Evolutionary conservation across 2,888 invertebrate species (phyloP), one percentile per base, ranked within the genome.

Genomic region (Melanostoma mellinum): DNA sequence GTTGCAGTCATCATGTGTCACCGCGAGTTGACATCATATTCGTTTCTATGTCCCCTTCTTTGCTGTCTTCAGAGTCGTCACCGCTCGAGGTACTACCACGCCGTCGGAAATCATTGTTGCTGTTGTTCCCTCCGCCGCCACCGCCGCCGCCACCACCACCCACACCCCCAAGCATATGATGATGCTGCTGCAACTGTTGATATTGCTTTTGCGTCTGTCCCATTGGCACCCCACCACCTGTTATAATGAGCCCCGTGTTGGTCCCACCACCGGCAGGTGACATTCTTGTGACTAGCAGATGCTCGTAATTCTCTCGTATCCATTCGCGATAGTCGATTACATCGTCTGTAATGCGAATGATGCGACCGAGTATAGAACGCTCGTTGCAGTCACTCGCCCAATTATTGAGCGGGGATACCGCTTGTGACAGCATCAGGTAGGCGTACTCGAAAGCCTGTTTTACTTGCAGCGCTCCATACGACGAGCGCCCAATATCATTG

Each of bases 401-500:
- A 85, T 91, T 90, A 86, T 92, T 92, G 48, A 92, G 88, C 20
- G 89, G 92, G 88, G 92, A 94, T 85, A 95, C 95, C 85, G 96
- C 96, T 90, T 95, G 95, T 87, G 95, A 94, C 87, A 98, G 93
- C 87, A 95, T 94, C 85, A 95, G 94, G 92, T 97, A 99, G 80
- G 99, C 99, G 93, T 97, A 97, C 92, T 98, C 98, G 92, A 99
- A 99, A 81, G 99, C 98, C 92, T 97, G 95, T 90, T 96, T 96
- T 20, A 96, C 96, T 91, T 93, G 91, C 46, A 92, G 87, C 48
- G 91, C 91, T 10, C 91, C 98, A 92, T 98, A 99, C 88, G 98
- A 98, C 90, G 98, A 98, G 87, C 98, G 95, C 6, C 99, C 99
- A 90, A 99, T 99, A 91, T 99, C 99, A 92, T 99, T 99, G 86